Evolutionary conservation across 2,888 invertebrate species (phyloP).

Genomic region (Papilio gigon): DNA sequence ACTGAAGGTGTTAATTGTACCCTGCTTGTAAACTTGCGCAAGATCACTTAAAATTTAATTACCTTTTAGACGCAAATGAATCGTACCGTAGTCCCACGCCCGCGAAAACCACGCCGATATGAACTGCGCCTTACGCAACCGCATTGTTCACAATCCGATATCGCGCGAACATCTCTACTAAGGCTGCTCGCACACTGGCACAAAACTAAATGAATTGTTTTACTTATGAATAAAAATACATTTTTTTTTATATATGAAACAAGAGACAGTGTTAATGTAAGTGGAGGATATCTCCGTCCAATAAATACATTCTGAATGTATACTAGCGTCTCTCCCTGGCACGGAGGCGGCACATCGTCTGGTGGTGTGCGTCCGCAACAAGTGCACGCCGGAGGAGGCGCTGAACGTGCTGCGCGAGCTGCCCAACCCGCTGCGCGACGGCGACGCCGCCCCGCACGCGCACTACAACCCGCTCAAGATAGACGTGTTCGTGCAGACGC

Average conservation of each 20-base stretch:
- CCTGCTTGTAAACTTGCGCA: slow-evolving; percentile 13
- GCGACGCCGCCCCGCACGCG: slow-evolving; percentile 85
- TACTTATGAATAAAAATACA: no score
- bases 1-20: background rate
- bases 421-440: slow-evolving; percentile 90
- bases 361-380: slow-evolving; percentile 92
- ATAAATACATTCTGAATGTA: no score
- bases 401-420: slow-evolving; percentile 92
- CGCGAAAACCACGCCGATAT: slow-evolving; percentile 34
- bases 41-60: slow-evolving; percentile 29
- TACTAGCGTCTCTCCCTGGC: slow-evolving; percentile 87
- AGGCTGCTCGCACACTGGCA: slow-evolving; percentile 11
- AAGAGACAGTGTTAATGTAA: no score
- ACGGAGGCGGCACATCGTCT: slow-evolving; percentile 93
- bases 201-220: no score
- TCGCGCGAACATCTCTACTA: slow-evolving; percentile 36
- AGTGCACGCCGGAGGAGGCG: slow-evolving; percentile 95
- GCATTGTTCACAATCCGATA: slow-evolving; percentile 35
- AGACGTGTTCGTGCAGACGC: slow-evolving; percentile 97
- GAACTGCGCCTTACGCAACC: slow-evolving; percentile 38
- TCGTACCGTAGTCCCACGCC: slow-evolving; percentile 34
- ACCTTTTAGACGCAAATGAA: slow-evolving; percentile 27
- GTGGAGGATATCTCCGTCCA: no score
- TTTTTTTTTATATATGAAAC: no score
- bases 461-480: slow-evolving; percentile 96